A percentile compares a stretch with the other conserved stretches of the same genome.
phyloP scores from a whole-genome alignment of 2,888 invertebrate species.

The Limenitis camilla region DNA sequence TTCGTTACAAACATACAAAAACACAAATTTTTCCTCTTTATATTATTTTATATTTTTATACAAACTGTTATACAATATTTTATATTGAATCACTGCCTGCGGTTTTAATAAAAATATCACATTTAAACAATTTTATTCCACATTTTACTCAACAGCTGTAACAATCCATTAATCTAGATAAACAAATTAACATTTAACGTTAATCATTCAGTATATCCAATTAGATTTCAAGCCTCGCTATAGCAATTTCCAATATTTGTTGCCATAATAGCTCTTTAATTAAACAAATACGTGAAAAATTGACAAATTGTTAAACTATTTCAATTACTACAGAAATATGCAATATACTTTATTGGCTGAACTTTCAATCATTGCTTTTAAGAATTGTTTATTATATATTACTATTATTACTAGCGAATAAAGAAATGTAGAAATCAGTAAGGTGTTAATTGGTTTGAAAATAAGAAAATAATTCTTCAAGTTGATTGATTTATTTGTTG shows the following conservation, averaged over 20 bases:
- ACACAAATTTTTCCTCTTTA: too few relatives aligned
- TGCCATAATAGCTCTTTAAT: slow-evolving; percentile 5
- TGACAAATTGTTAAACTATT: slow-evolving; percentile 2
- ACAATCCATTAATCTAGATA: background rate
- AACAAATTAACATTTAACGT: slow-evolving; percentile 8
- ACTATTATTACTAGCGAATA: too few relatives aligned
- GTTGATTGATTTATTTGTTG: too few relatives aligned
- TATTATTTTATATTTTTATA: too few relatives aligned
- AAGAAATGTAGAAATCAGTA: too few relatives aligned
- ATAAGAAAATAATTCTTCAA: too few relatives aligned
- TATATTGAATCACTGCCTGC: too few relatives aligned
- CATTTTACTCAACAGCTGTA: background rate
- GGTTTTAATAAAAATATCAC: background rate
- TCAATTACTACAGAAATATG: background rate
- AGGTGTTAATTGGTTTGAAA: too few relatives aligned
- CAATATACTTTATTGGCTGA: background rate
- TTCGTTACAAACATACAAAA: too few relatives aligned
- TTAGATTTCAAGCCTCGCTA: slow-evolving; percentile 3
- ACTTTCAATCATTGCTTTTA: too few relatives aligned
- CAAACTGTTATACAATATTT: too few relatives aligned
- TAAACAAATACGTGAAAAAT: background rate
- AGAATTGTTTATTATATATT: too few relatives aligned
- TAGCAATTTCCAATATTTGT: slow-evolving; percentile 6
- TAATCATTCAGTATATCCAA: slow-evolving; percentile 6
- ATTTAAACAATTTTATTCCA: background rate